Conservation (phyloP, 2,113 vertebrate genomes). For the Anarhynchus alexandrinus region DNA sequence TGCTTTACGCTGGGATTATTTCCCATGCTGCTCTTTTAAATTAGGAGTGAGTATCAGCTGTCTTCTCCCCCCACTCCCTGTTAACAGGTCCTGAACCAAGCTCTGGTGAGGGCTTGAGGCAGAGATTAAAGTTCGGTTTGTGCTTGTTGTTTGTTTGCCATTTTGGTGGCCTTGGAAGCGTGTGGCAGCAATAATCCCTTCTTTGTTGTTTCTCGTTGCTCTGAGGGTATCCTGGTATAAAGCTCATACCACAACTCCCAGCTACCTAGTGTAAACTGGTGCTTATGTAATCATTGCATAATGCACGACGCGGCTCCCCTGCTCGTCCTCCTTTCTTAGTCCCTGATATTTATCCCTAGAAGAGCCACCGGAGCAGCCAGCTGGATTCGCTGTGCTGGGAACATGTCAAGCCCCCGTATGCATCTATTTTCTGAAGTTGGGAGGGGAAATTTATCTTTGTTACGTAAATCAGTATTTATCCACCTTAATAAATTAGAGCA, state of each 20-base stretch:
- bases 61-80: not conserved
- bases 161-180: conserved; percentile 26
- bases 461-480: not conserved
- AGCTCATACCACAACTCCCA: conserved; percentile 37
- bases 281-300: conserved; percentile 70
- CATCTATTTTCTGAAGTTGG: not conserved
- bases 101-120: not conserved
- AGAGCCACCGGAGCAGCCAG: conserved; percentile 17
- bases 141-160: not conserved
- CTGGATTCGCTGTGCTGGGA: not conserved
- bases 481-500: not conserved
- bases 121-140: not conserved
- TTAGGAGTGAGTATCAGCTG: not conserved
- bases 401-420: not conserved
- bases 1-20: not conserved
- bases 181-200: conserved; percentile 10
- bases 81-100: not conserved
- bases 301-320: conserved; percentile 39
- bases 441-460: not conserved
- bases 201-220: conserved; percentile 25
- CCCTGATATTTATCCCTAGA: conserved; percentile 31
- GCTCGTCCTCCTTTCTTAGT: conserved; percentile 52
- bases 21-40: not conserved
- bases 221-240: conserved; percentile 25
- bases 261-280: conserved; percentile 59